These are phyloP conservation scores for Anarhynchus alexandrinus DNA, from an alignment of 2,113 vertebrate species.

Conservation along the genomic window DNA sequence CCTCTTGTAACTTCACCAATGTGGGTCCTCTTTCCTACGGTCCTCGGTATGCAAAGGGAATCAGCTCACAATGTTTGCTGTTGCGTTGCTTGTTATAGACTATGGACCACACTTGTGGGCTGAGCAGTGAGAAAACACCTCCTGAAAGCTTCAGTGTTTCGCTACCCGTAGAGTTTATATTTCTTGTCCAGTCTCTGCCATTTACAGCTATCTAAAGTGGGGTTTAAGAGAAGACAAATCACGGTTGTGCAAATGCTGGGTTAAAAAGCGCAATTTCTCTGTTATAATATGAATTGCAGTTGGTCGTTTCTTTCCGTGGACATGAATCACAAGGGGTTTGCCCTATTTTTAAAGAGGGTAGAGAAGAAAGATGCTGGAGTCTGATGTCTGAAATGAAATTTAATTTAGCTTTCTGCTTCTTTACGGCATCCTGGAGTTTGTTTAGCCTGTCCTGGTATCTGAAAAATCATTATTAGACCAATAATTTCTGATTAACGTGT, in stretches of 20 bases:
- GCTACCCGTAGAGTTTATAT: background rate
- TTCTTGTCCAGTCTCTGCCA: background rate
- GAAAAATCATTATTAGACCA: slow-evolving; percentile 6
- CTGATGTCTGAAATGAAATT: background rate
- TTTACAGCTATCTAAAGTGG: background rate
- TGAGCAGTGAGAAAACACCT: background rate
- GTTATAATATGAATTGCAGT: rapidly evolving
- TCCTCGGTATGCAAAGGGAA: too few relatives aligned
- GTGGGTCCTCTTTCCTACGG: background rate
- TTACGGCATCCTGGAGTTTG: background rate
- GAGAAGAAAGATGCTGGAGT: background rate
- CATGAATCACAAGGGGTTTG: background rate
- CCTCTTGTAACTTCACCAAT: background rate
- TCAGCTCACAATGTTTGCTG: background rate
- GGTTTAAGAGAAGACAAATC: background rate
- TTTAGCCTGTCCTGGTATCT: background rate
- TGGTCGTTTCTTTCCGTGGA: rapidly evolving
- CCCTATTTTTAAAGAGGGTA: too few relatives aligned
- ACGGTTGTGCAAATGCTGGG: rapidly evolving
- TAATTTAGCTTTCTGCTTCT: background rate
- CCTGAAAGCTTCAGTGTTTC: background rate
- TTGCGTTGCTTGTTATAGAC: rapidly evolving
- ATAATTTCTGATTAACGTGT: slow-evolving; percentile 12
- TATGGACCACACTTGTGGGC: rapidly evolving
- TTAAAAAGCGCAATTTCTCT: background rate